Conservation (phyloP, 1,140 invertebrate genomes). For the Apis laboriosa region DNA sequence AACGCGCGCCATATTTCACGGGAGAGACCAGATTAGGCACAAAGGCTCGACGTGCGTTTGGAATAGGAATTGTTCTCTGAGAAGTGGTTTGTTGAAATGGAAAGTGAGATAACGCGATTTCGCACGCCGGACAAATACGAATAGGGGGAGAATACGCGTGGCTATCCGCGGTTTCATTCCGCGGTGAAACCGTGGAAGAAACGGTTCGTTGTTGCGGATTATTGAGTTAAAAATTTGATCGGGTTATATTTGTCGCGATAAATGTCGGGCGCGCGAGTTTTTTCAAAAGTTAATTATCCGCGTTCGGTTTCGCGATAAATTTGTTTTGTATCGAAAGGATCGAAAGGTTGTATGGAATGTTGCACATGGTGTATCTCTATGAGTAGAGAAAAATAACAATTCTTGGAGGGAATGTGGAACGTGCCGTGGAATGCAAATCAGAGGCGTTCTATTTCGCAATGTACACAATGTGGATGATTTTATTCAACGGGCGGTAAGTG, state of each 20-base stretch:
- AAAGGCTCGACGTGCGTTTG: conserved; percentile 23
- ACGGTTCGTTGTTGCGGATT: too few species aligned
- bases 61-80: conserved; percentile 42
- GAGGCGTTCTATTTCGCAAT: not conserved
- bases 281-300: too few species aligned
- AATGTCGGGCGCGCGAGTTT: too few species aligned
- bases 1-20: conserved; percentile 12
- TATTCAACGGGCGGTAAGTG: not conserved
- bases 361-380: not conserved
- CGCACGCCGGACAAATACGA: conserved; percentile 22
- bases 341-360: not conserved
- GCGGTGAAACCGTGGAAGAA: not conserved
- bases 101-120: conserved; percentile 53
- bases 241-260: too few species aligned
- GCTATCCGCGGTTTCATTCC: not conserved
- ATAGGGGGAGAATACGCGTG: conserved; percentile 1
- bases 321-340: not conserved
- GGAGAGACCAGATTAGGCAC: conserved; percentile 38
- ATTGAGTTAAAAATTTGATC: too few species aligned
- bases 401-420: not conserved
- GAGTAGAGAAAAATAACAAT: not conserved
- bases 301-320: too few species aligned
- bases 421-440: not conserved
- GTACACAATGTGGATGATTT: not conserved
- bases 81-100: conserved; percentile 51